Evolutionary conservation across 2,113 vertebrate genomes (phyloP), one percentile per base, ranked within the genome.

Genomic region (Monarcha castaneiventris): DNA sequence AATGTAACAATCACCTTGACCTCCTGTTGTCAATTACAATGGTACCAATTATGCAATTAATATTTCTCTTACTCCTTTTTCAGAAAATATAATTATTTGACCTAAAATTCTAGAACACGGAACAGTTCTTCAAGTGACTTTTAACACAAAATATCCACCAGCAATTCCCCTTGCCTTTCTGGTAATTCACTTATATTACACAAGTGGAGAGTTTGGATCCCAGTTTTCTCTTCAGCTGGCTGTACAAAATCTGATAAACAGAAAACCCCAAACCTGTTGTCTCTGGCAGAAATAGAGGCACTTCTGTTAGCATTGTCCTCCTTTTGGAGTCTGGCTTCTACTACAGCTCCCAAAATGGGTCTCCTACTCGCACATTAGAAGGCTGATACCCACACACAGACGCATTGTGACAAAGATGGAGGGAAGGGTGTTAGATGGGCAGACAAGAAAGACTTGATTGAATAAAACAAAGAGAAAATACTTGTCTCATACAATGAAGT

Each of bases 401-500:
- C 13, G n/a, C 59, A 39, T 9, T 39, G 33, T 80, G 75, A 39
- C 13, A 52, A 25, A 13, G 59, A 66, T 10, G 35, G 39, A 80
- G n/a, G 10, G n/a, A 95, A 72, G 49, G 5, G 0, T n/a, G 18
- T 74, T 66, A 63, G 86, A 92, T 37, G 37, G 86, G 90, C 92
- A 85, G 63, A 67, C 80, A 76, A 94, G 82, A 87, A 56, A 89
- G 80, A 88, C 82, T 92, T 92, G 19, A 94, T 51, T 56, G 93
- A 92, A 87, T 93, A 88, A 94, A 32, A 73, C 26, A 78, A 71
- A 44, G 5, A 96, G 67, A 96, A 87, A 92, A 91, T 84, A 64
- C 67, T 80, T 23, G 37, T 56, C 69, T 94, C 69, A n/a, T 21
- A 84, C 73, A 92, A 86, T 44, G 63, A 89, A 92, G 68, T 91